These are phyloP conservation scores for Gymnocheta viridis DNA, from an alignment of 2,888 invertebrate species.

Conservation along the genomic window DNA sequence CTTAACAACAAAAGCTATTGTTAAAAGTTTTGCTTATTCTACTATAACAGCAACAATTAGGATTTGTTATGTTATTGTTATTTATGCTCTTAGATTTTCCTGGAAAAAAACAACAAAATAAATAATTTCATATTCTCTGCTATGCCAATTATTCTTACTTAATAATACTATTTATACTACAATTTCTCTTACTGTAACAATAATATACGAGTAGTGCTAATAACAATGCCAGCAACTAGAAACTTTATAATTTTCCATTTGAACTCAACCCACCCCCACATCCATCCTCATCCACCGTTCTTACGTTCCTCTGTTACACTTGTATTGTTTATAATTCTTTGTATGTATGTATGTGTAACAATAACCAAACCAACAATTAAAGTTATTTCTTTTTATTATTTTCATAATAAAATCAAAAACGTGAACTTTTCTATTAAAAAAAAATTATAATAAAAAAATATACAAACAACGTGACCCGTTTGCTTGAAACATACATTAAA, in stretches of 20 bases:
- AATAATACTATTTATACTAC: neutral
- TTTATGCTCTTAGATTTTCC: neutral
- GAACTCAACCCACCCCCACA: neutral
- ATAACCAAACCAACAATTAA: conserved; percentile 67
- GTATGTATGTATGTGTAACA: conserved; percentile 45
- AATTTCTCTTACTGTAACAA: neutral
- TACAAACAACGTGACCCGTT: conserved; percentile 9
- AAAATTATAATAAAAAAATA: neutral
- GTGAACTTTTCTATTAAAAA: conserved; percentile 28
- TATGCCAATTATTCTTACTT: neutral
- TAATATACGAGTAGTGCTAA: neutral
- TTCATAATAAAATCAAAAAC: conserved; percentile 31
- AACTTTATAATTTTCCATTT: conserved; percentile 12
- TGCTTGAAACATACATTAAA: conserved; percentile 20
- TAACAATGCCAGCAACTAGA: conserved; percentile 27
- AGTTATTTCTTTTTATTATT: conserved; percentile 45
- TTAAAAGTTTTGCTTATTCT: neutral
- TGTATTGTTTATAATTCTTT: conserved; percentile 18
- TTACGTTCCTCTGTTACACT: neutral
- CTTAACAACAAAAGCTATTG: neutral
- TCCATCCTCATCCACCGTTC: neutral
- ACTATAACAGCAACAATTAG: conserved; percentile 6
- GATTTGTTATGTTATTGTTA: neutral
- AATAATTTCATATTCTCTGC: neutral
- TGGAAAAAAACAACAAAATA: neutral